Conservation (phyloP, 2,888 invertebrate genomes). For the Physocephala rufipes region DNA sequence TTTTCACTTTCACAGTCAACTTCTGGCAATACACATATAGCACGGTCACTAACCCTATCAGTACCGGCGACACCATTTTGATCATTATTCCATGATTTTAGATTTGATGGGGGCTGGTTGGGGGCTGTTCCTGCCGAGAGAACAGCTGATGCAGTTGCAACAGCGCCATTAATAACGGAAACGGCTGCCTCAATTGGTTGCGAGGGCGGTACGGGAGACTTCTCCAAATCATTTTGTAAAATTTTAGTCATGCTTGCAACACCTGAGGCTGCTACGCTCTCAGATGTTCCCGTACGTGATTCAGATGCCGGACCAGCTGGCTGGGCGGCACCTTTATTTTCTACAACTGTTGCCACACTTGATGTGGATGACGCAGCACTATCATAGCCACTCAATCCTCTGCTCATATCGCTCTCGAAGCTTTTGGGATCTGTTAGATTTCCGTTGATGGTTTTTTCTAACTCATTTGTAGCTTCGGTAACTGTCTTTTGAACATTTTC, state of each 20-base stretch:
- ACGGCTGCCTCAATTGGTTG: conserved; percentile 65
- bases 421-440: conserved; percentile 61
- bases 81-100: background rate
- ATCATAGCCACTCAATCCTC: conserved; percentile 35
- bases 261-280: conserved; percentile 43
- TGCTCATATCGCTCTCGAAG: conserved; percentile 59
- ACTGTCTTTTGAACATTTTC: conserved; percentile 61
- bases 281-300: conserved; percentile 53
- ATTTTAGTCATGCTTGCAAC: conserved; percentile 20
- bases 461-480: conserved; percentile 61
- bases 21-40: conserved; percentile 70
- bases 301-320: conserved; percentile 41
- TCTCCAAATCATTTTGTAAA: conserved; percentile 41
- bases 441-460: conserved; percentile 63
- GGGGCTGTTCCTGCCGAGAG: conserved; percentile 12
- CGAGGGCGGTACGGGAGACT: conserved; percentile 57
- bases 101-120: conserved; percentile 17
- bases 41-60: conserved; percentile 64
- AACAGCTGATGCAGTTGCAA: background rate
- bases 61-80: conserved; percentile 40
- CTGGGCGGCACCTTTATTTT: conserved; percentile 44
- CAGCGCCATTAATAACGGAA: conserved; percentile 55
- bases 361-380: conserved; percentile 53
- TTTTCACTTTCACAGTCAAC: conserved; percentile 72
- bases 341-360: conserved; percentile 55